These are phyloP conservation scores for Prolemur simus DNA, from an alignment of 2,113 vertebrate genomes.

Conservation along the genomic window DNA sequence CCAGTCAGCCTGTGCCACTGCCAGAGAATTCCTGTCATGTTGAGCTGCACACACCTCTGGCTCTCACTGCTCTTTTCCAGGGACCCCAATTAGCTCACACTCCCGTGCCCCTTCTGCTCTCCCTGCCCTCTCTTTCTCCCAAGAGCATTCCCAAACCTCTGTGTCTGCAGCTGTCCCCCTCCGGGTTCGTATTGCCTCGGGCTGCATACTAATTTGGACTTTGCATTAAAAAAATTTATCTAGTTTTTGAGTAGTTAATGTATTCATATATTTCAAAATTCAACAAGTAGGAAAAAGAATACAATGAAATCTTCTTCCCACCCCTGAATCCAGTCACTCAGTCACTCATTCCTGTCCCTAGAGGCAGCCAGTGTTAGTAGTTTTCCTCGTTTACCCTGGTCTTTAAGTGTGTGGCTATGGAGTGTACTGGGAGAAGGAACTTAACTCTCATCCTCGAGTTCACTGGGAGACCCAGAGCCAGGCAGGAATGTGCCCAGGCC, in stretches of 20 bases:
- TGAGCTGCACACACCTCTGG: not conserved
- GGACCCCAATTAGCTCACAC: not conserved
- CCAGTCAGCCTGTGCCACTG: not conserved
- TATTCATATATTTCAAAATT: conserved; percentile 22
- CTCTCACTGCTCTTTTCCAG: not conserved
- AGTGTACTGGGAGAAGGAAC: not conserved
- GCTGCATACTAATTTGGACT: conserved; percentile 23
- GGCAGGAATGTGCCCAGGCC: rapidly evolving
- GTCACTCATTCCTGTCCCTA: not conserved
- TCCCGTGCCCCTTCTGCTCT: not conserved
- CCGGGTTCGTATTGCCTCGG: not conserved
- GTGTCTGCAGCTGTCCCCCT: not conserved
- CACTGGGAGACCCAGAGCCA: not conserved
- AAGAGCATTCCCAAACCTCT: not conserved
- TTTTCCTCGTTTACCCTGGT: not conserved
- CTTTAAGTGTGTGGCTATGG: not conserved
- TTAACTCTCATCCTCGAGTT: not conserved
- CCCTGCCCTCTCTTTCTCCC: not conserved
- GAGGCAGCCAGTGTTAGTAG: not conserved
- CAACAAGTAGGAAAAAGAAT: not conserved
- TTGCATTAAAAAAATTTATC: not conserved
- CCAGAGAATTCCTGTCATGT: not conserved
- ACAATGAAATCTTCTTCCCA: not conserved
- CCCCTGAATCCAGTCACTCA: not conserved
- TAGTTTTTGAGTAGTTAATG: not conserved